Evolutionary conservation across 37 sponge, comb jelly and placozoan species (phyloP), one percentile per base, ranked within the genome.

Genomic region (Eunapius fragilis): DNA sequence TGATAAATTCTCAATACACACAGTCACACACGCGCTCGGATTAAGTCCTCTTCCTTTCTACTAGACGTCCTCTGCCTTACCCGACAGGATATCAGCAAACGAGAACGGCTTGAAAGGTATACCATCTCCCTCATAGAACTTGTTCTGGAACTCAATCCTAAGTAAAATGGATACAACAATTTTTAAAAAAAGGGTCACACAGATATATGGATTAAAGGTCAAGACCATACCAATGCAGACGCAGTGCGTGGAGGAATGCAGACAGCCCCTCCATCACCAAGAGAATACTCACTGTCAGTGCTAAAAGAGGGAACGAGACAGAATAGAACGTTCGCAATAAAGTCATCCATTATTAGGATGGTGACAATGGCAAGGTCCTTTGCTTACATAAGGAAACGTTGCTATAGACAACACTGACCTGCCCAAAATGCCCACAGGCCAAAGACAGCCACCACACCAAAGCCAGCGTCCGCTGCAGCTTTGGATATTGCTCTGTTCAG

Each of bases 81-180:
- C 41, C 3, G 41, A 41, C 49, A 99, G 85, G 22, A 99, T 92
- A 0, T 86, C 77, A 67, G 84, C 88, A 87, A 99, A 99, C 32
- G 94, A 92, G 91, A 99, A 99, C 0, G 99, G 99, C 19, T 36
- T 58, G 84, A 99, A 99, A 83, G 88, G 89, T 92, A 94, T 91
- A 17, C 99, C 99, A 49, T 96, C 94, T 31, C 99, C 99, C 68
- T 30, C 71, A 31, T 95, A 99, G 93, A 99, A 99, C 93, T 99
- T 99, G 91, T 77, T 94, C 91, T 97, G 96, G 81, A 99, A 99
- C 89, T 99, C 99, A 70, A 99, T 96, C 98, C 98, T 97, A 72
- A 13, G 33, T n/a, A n/a, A n/a, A n/a, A n/a, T n/a, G n/a, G n/a
- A n/a, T n/a, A n/a, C n/a, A n/a, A n/a, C n/a, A 9, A 41, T 41